Conservation (phyloP, 2,113 vertebrate genomes). For the Lepidothrix coronata region DNA sequence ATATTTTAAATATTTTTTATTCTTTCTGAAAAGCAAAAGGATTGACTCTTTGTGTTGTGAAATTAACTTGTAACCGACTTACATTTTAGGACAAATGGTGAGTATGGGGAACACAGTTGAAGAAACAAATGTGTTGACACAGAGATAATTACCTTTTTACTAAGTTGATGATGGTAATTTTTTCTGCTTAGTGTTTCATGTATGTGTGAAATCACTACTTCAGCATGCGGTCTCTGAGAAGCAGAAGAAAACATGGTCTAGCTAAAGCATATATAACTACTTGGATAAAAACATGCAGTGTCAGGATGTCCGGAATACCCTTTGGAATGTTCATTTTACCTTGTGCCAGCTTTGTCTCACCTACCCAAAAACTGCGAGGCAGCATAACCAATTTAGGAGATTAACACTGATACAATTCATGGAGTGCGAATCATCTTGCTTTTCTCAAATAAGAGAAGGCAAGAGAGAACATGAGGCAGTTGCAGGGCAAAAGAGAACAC, state of each 20-base stretch:
- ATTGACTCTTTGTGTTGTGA: background rate
- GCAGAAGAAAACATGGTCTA: background rate
- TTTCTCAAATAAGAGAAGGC: conserved; percentile 4
- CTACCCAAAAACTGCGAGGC: conserved; percentile 17
- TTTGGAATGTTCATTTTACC: conserved; percentile 31
- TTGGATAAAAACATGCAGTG: background rate
- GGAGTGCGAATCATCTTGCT: background rate
- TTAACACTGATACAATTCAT: conserved; percentile 15
- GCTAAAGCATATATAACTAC: background rate
- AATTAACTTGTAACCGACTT: background rate
- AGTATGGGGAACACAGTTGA: background rate
- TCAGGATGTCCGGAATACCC: background rate
- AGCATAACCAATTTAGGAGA: conserved; percentile 18
- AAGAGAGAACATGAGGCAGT: too few relatives aligned
- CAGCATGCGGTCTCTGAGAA: background rate
- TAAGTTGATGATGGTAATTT: background rate
- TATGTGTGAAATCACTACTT: background rate
- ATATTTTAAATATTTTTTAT: background rate
- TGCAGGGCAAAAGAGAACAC: background rate
- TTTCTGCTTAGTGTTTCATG: background rate
- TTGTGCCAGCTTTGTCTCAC: conserved; percentile 47
- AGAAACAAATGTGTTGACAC: background rate
- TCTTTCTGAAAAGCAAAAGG: background rate
- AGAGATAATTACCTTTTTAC: background rate
- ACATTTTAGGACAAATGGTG: background rate